Base-by-base conservation (phyloP, 1,140 invertebrate genomes). In the Macrobrachium rosenbergii region DNA sequence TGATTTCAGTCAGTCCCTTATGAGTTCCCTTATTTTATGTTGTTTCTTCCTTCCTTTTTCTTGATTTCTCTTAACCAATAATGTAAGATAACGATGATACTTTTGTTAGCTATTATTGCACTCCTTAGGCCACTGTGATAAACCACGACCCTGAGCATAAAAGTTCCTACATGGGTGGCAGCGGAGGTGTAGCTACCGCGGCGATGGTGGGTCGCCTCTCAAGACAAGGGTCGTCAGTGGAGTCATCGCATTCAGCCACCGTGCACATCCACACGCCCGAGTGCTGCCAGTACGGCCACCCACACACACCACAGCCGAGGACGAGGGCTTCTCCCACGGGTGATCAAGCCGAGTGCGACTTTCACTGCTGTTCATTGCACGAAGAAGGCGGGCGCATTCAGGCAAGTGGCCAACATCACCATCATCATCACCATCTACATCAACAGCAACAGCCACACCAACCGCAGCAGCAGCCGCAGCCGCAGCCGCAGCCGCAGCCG, bases 291-390 rank as follows among this genome's bases (percentile, higher is more conserved):
- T 87, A 89, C 62, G 86, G 86, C 37, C 88, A 89, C 84, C 90
- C 88, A 62, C 84, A 89, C 79, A 88, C 90, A 14, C 84, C 88
- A 28, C 82, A 87, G 79, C 83, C 80, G 73, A 85, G 87, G 76
- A 86, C 77, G 76, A 77, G 87, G 16, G 83, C 86, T 43, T 90
- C 90, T 92, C 94, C 91, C 93, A 94, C 86, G 93, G 93, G 83
- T 60, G 87, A 89, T 16, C 87, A 89, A 93, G 94, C 59, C 73
- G 96, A 97, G 91, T 98, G 97, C 93, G 97, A 98, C 92, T 98
- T 98, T 92, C 97, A 98, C 92, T 98, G 97, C 92, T 98, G 97
- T 92, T 96, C 97, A 58, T 93, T 98, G 84, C 97, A 98, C 93
- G 96, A 98, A 91, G 96, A 97, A 92, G 96, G 96, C 1, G 94